A percentile compares a stretch with the other conserved stretches of the same genome.
These are phyloP conservation scores for Pocillopora verrucosa DNA, from an alignment of 64 coral and sea anemone species.

Conservation along the genomic window DNA sequence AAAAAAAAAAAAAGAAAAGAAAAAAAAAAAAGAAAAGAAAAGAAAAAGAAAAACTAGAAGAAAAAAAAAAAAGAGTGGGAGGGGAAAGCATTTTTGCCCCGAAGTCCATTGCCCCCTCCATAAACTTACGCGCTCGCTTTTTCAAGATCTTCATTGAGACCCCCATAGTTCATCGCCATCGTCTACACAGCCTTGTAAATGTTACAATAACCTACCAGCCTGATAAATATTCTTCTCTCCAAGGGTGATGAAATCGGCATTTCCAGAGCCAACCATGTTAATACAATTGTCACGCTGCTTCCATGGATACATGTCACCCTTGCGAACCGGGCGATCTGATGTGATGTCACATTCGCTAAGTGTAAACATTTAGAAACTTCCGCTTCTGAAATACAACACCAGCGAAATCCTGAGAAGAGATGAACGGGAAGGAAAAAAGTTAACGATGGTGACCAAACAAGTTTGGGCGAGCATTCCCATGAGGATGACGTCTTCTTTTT, in stretches of 20 bases:
- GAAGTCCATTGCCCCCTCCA: no score
- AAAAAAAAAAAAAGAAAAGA: no score
- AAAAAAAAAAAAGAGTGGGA: no score
- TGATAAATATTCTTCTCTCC: constrained; percentile 42
- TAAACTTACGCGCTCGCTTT: no score
- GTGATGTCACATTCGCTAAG: constrained; percentile 29
- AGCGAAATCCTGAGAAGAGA: constrained; percentile 5
- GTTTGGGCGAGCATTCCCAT: no score
- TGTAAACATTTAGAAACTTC: constrained; percentile 49
- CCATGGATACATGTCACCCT: constrained; percentile 42
- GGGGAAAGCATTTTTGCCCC: no score
- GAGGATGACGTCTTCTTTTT: no score
- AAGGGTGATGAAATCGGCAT: constrained; percentile 47
- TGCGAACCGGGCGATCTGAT: neutral
- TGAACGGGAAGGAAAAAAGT: neutral
- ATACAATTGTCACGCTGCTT: constrained; percentile 23
- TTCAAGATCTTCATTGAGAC: no score
- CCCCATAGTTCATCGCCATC: no score
- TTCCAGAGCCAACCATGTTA: constrained; percentile 15
- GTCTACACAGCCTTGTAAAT: neutral
- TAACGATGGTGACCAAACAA: neutral
- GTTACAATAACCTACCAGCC: constrained; percentile 17
- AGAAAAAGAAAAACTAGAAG: no score
- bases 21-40: no score
- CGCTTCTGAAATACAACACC: constrained; percentile 44